phyloP scores from a whole-genome alignment of 2,113 vertebrate species.

The Sarotherodon lohbergeri region DNA sequence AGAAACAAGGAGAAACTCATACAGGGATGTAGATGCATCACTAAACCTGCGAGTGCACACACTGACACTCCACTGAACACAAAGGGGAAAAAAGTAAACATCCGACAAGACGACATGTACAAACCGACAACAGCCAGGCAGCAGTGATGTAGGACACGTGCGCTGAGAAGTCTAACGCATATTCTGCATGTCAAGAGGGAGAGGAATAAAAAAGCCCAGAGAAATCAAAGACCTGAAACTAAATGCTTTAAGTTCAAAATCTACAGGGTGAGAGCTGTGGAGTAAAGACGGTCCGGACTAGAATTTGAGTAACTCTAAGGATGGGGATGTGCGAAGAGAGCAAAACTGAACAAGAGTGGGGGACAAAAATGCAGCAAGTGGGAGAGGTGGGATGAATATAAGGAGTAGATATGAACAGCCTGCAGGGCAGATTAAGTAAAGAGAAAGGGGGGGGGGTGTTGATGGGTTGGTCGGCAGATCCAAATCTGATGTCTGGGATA shows the following conservation, averaged over 20 bases:
- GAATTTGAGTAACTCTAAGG: not conserved
- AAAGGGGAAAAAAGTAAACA: not conserved
- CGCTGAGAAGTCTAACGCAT: not conserved
- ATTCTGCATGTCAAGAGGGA: not conserved
- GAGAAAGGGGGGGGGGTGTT: not conserved
- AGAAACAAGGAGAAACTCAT: constrained; percentile 17
- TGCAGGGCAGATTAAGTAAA: constrained; percentile 8
- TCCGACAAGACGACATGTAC: not conserved
- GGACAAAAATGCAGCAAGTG: not conserved
- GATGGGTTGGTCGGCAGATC: not conserved
- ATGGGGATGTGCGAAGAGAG: not conserved
- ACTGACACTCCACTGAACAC: not conserved
- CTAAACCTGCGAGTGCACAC: not conserved
- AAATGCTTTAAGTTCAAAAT: not conserved
- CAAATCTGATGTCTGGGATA: not conserved
- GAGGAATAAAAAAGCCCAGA: not conserved
- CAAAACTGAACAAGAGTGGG: not conserved
- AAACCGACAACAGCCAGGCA: not conserved
- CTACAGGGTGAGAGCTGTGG: constrained; percentile 4
- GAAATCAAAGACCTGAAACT: not conserved
- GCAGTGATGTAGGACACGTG: constrained; percentile 6
- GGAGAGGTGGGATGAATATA: not conserved
- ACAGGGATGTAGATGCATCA: constrained; percentile 31
- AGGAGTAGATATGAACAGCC: not conserved
- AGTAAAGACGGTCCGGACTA: constrained; percentile 13